These are phyloP conservation scores for Microcaecilia unicolor DNA, from an alignment of 2,797 vertebrate species.

Conservation along the genomic window DNA sequence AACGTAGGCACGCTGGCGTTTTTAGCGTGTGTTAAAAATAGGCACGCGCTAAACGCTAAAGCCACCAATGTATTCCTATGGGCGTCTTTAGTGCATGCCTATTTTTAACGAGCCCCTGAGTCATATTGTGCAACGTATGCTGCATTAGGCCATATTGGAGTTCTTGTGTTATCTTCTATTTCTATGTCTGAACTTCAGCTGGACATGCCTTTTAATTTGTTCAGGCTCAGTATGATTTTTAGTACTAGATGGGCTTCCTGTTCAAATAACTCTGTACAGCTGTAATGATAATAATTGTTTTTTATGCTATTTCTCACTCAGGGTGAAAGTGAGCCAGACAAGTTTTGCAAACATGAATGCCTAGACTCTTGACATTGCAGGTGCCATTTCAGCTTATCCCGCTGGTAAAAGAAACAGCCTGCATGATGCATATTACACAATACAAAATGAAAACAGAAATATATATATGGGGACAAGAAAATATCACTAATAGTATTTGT, in stretches of 20 bases:
- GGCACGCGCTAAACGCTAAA: too few species aligned
- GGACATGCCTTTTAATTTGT: not conserved
- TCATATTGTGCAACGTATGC: too few species aligned
- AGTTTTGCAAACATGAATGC: not conserved
- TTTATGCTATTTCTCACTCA: not conserved
- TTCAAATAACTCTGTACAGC: not conserved
- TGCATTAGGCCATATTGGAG: too few species aligned
- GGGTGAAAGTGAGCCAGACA: constrained; percentile 3
- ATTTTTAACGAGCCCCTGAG: too few species aligned
- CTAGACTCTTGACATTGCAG: not conserved
- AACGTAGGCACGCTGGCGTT: too few species aligned
- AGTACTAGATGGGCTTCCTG: not conserved
- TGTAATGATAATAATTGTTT: not conserved
- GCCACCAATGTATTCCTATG: too few species aligned
- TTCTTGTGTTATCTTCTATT: constrained; percentile 5
- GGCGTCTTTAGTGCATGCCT: too few species aligned
- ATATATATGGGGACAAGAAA: not conserved
- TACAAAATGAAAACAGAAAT: not conserved
- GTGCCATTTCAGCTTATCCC: not conserved
- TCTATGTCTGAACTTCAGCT: not conserved
- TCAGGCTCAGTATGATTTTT: constrained; percentile 2
- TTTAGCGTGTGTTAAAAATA: too few species aligned
- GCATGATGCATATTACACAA: constrained; percentile 11
- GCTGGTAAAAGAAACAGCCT: constrained; percentile 1
- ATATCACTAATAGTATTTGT: constrained; percentile 9